phyloP scores from a whole-genome alignment of 2,113 vertebrate species.

The Dipodomys merriami region DNA sequence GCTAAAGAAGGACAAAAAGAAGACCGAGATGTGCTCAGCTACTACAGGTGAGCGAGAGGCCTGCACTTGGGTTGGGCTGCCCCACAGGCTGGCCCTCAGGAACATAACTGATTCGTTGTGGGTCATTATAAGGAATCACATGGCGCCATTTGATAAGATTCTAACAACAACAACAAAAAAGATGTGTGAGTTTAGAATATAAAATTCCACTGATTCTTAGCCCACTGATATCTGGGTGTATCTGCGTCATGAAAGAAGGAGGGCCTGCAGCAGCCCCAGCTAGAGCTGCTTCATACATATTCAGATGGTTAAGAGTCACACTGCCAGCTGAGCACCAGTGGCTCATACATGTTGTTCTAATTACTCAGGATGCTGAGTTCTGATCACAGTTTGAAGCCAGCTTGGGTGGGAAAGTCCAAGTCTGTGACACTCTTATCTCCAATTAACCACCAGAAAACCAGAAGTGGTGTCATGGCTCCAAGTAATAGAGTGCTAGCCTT shows the following conservation, averaged over 20 bases:
- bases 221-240: fast-evolving
- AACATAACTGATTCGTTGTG: not conserved
- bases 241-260: not conserved
- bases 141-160: not conserved
- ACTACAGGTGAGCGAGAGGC: slow-evolving; percentile 91
- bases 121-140: fast-evolving
- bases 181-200: not conserved
- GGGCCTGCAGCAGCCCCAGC: fast-evolving
- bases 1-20: slow-evolving; percentile 99
- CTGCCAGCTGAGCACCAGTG: too few relatives aligned
- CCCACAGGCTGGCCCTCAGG: not conserved
- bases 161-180: not conserved
- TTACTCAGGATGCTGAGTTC: too few relatives aligned
- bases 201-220: fast-evolving
- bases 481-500: too few relatives aligned
- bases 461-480: too few relatives aligned
- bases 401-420: too few relatives aligned
- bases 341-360: too few relatives aligned
- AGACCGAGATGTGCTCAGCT: slow-evolving; percentile 96
- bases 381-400: too few relatives aligned
- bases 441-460: too few relatives aligned
- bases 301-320: not conserved
- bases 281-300: not conserved
- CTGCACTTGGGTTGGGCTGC: fast-evolving
- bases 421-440: too few relatives aligned